Evolutionary conservation across 2,113 vertebrate species (phyloP), one percentile per base, ranked within the genome.

Genomic region (Leucosticte australis): DNA sequence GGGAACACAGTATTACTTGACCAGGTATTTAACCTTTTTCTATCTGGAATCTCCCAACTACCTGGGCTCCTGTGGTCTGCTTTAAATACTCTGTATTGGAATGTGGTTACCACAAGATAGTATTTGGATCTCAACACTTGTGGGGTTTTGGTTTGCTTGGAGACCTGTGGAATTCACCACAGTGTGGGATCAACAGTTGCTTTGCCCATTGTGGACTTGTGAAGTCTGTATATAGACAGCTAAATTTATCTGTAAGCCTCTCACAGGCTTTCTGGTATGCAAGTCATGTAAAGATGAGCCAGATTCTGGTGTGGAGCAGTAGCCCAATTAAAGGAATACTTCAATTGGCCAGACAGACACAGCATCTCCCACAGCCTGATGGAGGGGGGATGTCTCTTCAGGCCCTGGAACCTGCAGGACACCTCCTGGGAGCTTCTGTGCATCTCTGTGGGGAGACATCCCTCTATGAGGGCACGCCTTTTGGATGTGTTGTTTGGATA

Each of bases 181-280:
- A 41, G 42, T 21, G 18, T 46, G 35, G 87, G 67, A 44, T 88
- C 50, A 59, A 41, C n/a, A 41, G 3, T 52, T 81, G 88, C 63
- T 93, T 73, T 92, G 52, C 73, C 33, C 71, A 31, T 18, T 56
- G 75, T 39, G 24, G 76, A 39, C 60, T 86, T 65, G 18, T 0
- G 11, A 69, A 83, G 76, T 26, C 92, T 93, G 55, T 93, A 90
- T 89, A 89, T 87, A 97, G 94, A 59, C 59, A 56, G 59, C 92
- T 96, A 90, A 92, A 95, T 93, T 94, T 94, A 83, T 90, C 92
- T 89, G 42, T 65, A 9, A 83, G 87, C 67, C 63, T 92, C n/a
- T 47, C 75, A 7, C 15, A 80, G 60, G 22, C 82, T 77, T 62
- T 65, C 42, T 94, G 90, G 79, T 83, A 90, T 94, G 93, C 56